These are phyloP conservation scores for Erebia aethiops DNA, from an alignment of 2,888 invertebrate genomes.

Conservation along the genomic window DNA sequence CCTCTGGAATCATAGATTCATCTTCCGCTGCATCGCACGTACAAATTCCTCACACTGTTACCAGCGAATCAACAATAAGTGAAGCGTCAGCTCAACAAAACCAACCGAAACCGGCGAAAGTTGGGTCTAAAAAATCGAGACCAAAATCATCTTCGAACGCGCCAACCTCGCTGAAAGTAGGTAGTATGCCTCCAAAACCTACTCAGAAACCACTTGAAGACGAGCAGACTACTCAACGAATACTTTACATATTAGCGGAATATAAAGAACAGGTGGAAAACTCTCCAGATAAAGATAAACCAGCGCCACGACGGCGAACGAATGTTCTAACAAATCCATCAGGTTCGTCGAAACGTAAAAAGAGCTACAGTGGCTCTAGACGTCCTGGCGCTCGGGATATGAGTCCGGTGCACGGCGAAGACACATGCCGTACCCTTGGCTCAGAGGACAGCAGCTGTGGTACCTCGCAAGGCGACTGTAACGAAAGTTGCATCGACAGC, in stretches of 20 bases:
- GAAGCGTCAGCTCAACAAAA: slow-evolving; percentile 47
- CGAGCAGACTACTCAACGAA: slow-evolving; percentile 90
- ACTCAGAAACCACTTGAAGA: slow-evolving; percentile 90
- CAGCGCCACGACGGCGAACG: slow-evolving; percentile 89
- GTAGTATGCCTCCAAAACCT: slow-evolving; percentile 83
- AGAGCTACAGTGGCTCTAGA: slow-evolving; percentile 85
- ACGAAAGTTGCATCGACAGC: slow-evolving; percentile 77
- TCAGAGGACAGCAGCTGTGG: slow-evolving; percentile 91
- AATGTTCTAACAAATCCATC: slow-evolving; percentile 89
- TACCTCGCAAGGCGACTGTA: slow-evolving; percentile 81
- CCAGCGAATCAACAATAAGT: slow-evolving; percentile 57
- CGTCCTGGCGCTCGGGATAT: slow-evolving; percentile 80
- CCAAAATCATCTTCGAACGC: slow-evolving; percentile 81
- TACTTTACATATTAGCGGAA: slow-evolving; percentile 90
- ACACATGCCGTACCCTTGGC: slow-evolving; percentile 87
- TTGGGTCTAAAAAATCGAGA: slow-evolving; percentile 75
- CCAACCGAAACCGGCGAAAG: slow-evolving; percentile 61
- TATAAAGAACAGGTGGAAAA: slow-evolving; percentile 91
- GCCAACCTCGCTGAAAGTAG: slow-evolving; percentile 84
- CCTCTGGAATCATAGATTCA: slow-evolving; percentile 65
- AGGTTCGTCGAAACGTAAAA: slow-evolving; percentile 87
- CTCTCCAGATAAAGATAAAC: slow-evolving; percentile 92
- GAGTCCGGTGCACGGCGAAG: slow-evolving; percentile 85
- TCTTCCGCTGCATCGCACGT: slow-evolving; percentile 62
- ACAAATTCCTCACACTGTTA: slow-evolving; percentile 60